Base-by-base conservation (phyloP, 2,888 invertebrate species). In the Cremastobaeus sp. region DNA sequence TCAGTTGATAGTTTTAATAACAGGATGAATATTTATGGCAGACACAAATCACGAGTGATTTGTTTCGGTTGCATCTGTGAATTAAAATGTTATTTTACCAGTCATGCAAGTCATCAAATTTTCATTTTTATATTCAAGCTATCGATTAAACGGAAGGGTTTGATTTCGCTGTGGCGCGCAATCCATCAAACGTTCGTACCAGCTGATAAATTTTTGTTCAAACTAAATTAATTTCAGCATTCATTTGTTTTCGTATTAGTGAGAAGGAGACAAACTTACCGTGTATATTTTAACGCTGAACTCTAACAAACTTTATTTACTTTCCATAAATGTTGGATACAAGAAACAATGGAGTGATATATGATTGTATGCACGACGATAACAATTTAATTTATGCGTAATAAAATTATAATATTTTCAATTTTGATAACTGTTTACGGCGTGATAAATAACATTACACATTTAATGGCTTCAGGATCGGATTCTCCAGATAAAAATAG, bases 291-390 rank as follows among this genome's bases (percentile, higher is more conserved):
- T 68, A 59, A 52, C 52, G 37, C 48, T 62, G 55, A 55, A 62
- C 62, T 70, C 70, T 55, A 70, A 69, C 52, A 43, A 69, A 52
- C 21, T 28, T 12, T 48, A 55, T 48, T 47, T 66, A 55, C 45
- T 47, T 35, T 45, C 9, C 39, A 41, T 30, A 17, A 20, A 54
- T 47, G 37, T 45, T 45, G 5, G 50, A 25, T 41, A 17, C 45
- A 45, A 41, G 18, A 17, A 48, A 55, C n/a, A 28, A 41, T 57
- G 28, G 34, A 43, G 43, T 43, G 5, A 50, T 66, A 25, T 8
- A 25, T 25, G 25, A 25, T 25, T 25, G 3, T 8, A 8, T 5
- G 25, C 8, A n/a, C 25, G 25, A 5, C 3, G 3, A 5, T 68
- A 68, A 68, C 68, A 35, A 43, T 47, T 39, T 35, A 43, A 57